A percentile compares a stretch with the other conserved stretches of the same genome.
phyloP scores from a whole-genome alignment of 2,797 vertebrate species.

The Astyanax mexicanus region DNA sequence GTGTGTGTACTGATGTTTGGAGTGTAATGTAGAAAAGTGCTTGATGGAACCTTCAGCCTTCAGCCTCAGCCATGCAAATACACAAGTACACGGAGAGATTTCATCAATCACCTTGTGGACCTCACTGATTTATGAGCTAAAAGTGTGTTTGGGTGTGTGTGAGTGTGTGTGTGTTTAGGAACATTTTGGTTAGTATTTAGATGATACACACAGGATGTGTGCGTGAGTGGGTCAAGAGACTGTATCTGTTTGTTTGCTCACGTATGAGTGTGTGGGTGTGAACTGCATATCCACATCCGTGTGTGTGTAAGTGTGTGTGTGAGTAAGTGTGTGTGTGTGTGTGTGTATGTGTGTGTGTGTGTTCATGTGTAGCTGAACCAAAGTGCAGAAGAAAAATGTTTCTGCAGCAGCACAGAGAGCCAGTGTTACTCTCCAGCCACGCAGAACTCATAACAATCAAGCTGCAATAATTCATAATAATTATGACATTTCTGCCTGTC shows the following conservation, averaged over 20 bases:
- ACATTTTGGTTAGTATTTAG: slow-evolving; percentile 8
- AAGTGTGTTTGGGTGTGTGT: slow-evolving; percentile 39
- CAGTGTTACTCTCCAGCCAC: slow-evolving; percentile 18
- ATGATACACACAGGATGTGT: slow-evolving; percentile 30
- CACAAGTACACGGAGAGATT: slow-evolving; percentile 29
- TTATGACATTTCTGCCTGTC: slow-evolving; percentile 43
- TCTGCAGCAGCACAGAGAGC: slow-evolving; percentile 13
- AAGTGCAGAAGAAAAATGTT: slow-evolving; percentile 26
- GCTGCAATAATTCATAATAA: slow-evolving; percentile 45
- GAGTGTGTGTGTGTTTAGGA: slow-evolving; percentile 39
- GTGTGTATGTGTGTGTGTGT: slow-evolving; percentile 7
- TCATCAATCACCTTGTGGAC: slow-evolving; percentile 48
- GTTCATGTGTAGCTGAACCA: slow-evolving; percentile 17
- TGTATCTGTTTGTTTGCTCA: slow-evolving; percentile 28
- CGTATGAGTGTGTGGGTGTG: slow-evolving; percentile 14
- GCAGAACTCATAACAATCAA: slow-evolving; percentile 31
- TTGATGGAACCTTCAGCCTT: slow-evolving; percentile 38
- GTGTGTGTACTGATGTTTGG: slow-evolving; percentile 37
- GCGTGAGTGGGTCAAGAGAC: not conserved
- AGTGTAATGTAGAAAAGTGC: slow-evolving; percentile 38
- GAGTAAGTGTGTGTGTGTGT: slow-evolving; percentile 13
- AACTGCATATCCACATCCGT: slow-evolving; percentile 24
- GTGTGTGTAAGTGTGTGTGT: slow-evolving; percentile 8
- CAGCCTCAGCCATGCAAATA: slow-evolving; percentile 33
- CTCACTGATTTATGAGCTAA: slow-evolving; percentile 38